A percentile compares a stretch with the other conserved stretches of the same genome.
Evolutionary conservation across 2,113 vertebrate genomes (phyloP).

Genomic region (Microcebus griseorufus): DNA sequence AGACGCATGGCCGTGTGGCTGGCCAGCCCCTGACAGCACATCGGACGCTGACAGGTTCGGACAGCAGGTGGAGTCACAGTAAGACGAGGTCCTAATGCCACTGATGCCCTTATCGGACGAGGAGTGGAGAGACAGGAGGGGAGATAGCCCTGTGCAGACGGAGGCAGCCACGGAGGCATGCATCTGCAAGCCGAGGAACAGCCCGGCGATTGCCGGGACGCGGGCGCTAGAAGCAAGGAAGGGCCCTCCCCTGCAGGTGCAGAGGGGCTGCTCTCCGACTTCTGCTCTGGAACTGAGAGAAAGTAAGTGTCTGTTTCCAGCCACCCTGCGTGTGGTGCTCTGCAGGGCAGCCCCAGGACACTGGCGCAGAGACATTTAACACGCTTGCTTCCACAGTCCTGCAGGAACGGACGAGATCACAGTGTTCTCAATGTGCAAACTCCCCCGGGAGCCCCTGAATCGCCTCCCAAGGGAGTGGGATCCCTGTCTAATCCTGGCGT

Average conservation of each 20-base stretch:
- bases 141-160: not conserved
- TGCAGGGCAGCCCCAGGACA: not conserved
- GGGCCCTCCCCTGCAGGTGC: rapidly evolving
- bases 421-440: not conserved
- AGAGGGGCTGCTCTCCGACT: not conserved
- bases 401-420: not conserved
- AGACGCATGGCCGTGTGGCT: rapidly evolving
- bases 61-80: too few species aligned
- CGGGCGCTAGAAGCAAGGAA: not conserved
- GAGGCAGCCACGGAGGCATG: not conserved
- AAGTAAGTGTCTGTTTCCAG: not conserved
- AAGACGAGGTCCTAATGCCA: not conserved
- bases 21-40: too few species aligned
- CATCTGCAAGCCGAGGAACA: rapidly evolving
- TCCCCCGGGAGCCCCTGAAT: not conserved
- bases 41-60: too few species aligned
- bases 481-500: too few species aligned
- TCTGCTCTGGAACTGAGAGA: not conserved
- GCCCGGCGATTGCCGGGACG: too few species aligned
- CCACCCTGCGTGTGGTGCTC: too few species aligned
- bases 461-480: not conserved
- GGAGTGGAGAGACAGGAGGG: not conserved
- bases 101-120: not conserved
- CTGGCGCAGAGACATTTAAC: rapidly evolving
- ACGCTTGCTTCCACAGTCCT: rapidly evolving